Base-by-base conservation (phyloP, 2,113 vertebrate genomes). In the Megalops atlanticus region DNA sequence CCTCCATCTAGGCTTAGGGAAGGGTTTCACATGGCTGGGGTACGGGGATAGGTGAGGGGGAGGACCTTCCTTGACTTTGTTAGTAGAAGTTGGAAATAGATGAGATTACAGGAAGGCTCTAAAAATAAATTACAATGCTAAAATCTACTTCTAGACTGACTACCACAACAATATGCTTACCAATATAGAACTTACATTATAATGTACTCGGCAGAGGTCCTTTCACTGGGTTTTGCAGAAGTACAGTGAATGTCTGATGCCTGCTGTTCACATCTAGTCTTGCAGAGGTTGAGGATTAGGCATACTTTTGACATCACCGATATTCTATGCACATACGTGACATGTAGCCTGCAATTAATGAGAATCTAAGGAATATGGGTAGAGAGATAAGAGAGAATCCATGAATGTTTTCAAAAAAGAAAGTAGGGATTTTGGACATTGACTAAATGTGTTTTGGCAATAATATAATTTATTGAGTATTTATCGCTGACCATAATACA, bases 1-100 rank as follows among this genome's bases (percentile, higher is more conserved):
- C 36, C 58, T 27, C 58, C 10, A 33, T 39, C 64, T n/a, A 41
- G 71, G 74, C 79, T 82, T n/a, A 52, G 47, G 70, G 36, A 24
- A 72, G 79, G 76, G 24, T 18, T 81, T 52, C 64, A 75, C 49
- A 49, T 11, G 58, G 73, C 43, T 68, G n/a, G n/a, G n/a, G n/a
- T n/a, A n/a, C n/a, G n/a, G n/a, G n/a, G n/a, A n/a, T n/a, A n/a
- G n/a, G n/a, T n/a, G n/a, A n/a, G n/a, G n/a, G n/a, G n/a, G 40
- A 41, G 49, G 54, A 52, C 47, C 47, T 79, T 41, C 24, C 27
- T 40, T 38, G 6, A 39, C 45, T 45, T 43, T n/a, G 43, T 64
- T 72, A 78, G 18, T 39, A 12, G 54, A 52, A 31, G 21, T 33
- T 49, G 52, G 35, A 15, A 83, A 47, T 41, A 10, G 8, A 16